Base-by-base conservation (phyloP, 2,888 invertebrate species). In the Pilophorus perplexus region DNA sequence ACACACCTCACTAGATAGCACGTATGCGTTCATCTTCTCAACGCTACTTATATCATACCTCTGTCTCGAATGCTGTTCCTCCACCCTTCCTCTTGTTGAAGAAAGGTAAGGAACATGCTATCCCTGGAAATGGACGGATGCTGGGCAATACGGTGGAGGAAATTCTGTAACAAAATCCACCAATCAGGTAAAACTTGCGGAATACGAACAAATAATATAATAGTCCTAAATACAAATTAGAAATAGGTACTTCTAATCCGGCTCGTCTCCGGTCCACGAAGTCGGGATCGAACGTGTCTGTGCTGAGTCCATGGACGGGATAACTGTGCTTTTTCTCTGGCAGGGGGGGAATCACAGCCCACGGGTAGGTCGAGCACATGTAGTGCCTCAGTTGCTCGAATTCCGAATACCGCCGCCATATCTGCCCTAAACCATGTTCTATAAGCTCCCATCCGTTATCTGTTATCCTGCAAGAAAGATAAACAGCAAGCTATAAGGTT, bases 341-440 rank as follows among this genome's bases (percentile, higher is more conserved):
- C 64, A 92, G 76, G 0, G 90, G 89, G 20, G 91, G 90, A 72
- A 90, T 81, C 12, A 91, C 85, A 55, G 88, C 81, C 75, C 86
- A 86, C n/a, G 90, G 88, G 78, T 90, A 90, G 28, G 85, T 85
- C 27, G 87, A 82, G 74, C 87, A 87, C 67, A 92, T 78, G 74
- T 90, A 90, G 72, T 86, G 85, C 72, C 87, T 82, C 55, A 92
- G 81, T 72, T 89, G 84, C 76, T 90, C 90, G 80, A 91, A 91
- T 76, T 92, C 91, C 48, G 89, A 89, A 75, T 91, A 92, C 28
- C 91, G 79, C 71, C 91, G 80, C 88, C 89, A 89, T 72, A 88
- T 82, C 14, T 86, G 84, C 71, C 85, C 85, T 65, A 85, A 57
- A 16, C 67, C 67, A 42, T 64, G 67, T 33, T 68, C 67, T 16